Evolutionary conservation across 2,888 invertebrate genomes (phyloP), one percentile per base, ranked within the genome.

Genomic region (Microctonus aethiopoides): DNA sequence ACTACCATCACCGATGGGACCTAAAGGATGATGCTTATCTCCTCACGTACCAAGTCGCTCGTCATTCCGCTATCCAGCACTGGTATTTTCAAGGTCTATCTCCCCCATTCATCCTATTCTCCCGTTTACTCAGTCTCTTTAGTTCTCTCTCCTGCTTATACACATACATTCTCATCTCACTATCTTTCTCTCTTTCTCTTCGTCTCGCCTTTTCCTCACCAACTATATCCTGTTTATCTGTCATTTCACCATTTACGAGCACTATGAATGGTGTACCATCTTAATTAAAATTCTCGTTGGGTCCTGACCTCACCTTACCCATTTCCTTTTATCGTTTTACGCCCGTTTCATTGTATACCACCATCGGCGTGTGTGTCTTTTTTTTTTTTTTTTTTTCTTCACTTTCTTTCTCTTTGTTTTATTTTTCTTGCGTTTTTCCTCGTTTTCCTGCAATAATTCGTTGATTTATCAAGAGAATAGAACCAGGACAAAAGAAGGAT

Each of bases 1-100:
- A 29, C 29, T 29, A n/a, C 59, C 56, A 60, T 29, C 60, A 32
- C 29, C 54, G 65, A 54, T 63, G 41, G 41, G 54, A 36, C 36
- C 22, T 36, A 16, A 56, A 54, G 26, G 67, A 68, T 57, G 69
- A 74, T 74, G 61, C 66, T 74, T 74, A 72, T 74, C 72, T 72
- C 60, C 61, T 70, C 72, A 70, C 70, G 74, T 72, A 70, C 70
- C 68, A 66, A 68, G 68, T 70, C 52, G 67, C 67, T 71, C 67
- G 67, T 71, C 61, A 71, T 71, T 64, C 65, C 32, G 57, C 57
- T 57, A 57, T 34, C 34, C 57, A 57, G 16, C 34, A n/a, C 57
- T 29, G 57, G 57, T 4, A 34, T 57, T 57, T 29, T 34, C 57
- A 57, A 57, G 57, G 57, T 57, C 57, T 56, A 46, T 46, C 46